Conservation (phyloP, 2,113 vertebrate species). For the Oceanodroma tethys region DNA sequence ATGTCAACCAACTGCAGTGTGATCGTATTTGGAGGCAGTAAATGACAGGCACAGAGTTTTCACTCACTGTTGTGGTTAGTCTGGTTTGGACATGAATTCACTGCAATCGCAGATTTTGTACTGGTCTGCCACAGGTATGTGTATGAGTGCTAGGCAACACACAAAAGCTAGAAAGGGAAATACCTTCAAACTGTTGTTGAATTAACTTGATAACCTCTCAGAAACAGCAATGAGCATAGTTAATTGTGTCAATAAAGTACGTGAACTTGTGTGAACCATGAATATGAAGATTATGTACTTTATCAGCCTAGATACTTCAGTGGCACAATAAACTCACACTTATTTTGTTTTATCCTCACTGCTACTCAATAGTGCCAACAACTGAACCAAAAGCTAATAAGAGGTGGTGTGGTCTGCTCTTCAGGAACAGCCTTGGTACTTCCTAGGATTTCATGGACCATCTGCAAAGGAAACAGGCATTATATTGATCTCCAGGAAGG, state of each 20-base stretch:
- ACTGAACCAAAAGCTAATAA: not conserved
- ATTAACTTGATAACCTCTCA: not conserved
- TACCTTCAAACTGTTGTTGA: not conserved
- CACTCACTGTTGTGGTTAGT: not conserved
- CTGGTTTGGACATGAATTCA: not conserved
- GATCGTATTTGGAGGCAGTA: not conserved
- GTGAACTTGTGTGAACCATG: not conserved
- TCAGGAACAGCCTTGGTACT: not conserved
- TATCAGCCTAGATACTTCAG: not conserved
- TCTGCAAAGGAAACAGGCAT: not conserved
- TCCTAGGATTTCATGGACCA: not conserved
- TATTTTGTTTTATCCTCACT: not conserved
- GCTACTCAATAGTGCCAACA: not conserved
- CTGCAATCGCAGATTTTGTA: not conserved
- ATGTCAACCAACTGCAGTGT: not conserved
- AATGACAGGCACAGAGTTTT: not conserved
- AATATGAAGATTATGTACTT: not conserved
- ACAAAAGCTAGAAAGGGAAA: not conserved
- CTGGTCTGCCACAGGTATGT: not conserved
- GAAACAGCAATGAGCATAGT: not conserved
- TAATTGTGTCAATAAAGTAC: not conserved
- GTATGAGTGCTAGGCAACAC: not conserved
- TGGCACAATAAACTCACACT: not conserved
- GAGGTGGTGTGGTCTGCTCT: not conserved
- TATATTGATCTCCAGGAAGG: not conserved